Evolutionary conservation across 2,888 invertebrate species (phyloP).

Genomic region (Aporophyla lueneburgensis): DNA sequence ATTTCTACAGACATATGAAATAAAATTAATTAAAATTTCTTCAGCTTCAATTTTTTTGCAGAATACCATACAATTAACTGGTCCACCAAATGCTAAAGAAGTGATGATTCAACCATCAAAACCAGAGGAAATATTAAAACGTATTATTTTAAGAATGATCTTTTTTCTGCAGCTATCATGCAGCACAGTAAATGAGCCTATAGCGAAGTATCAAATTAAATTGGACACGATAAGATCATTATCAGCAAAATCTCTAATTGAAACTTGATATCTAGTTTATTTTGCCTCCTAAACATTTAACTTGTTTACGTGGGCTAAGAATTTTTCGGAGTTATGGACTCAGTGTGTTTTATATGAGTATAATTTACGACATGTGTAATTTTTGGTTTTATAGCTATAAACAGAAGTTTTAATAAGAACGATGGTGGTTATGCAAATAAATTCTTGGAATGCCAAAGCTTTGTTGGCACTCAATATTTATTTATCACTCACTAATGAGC

Average conservation of each 20-base stretch:
- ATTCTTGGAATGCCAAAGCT: constrained; percentile 28
- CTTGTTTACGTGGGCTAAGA: constrained; percentile 66
- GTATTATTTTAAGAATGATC: not conserved
- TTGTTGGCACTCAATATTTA: constrained; percentile 38
- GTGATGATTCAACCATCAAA: not conserved
- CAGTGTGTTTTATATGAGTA: constrained; percentile 58
- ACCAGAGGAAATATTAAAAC: not conserved
- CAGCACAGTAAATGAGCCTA: constrained; percentile 23
- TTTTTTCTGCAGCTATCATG: not conserved
- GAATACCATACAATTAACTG: too few species aligned
- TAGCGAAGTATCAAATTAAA: constrained; percentile 54
- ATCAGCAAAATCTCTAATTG: constrained; percentile 80
- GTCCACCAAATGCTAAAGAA: not conserved
- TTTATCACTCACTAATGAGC: constrained; percentile 44
- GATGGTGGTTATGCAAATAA: constrained; percentile 49
- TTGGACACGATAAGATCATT: constrained; percentile 68
- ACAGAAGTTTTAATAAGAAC: constrained; percentile 40
- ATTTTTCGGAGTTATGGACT: constrained; percentile 53
- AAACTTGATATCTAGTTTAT: constrained; percentile 78
- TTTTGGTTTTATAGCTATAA: constrained; percentile 45
- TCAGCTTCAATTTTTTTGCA: too few species aligned
- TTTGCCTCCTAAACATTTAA: constrained; percentile 56
- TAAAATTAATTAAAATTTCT: too few species aligned
- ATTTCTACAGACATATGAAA: too few species aligned
- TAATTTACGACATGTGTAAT: constrained; percentile 60